Base-by-base conservation (phyloP, 2,113 vertebrate genomes). In the Carassius auratus region DNA sequence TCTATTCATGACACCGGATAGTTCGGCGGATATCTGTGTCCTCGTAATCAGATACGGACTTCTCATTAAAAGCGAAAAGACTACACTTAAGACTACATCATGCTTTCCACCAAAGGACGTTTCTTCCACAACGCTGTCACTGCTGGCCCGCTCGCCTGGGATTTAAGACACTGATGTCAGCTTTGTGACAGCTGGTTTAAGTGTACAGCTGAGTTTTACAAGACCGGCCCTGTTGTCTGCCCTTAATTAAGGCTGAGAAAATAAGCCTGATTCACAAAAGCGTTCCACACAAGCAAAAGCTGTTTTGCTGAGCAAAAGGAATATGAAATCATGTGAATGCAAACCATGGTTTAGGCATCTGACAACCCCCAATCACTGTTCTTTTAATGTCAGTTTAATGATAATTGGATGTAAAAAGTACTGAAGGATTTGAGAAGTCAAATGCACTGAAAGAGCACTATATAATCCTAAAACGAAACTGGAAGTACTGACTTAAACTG, bases 41-140 rank as follows among this genome's bases (percentile, higher is more conserved):
- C 62, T 85, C 81, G 66, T 87, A 82, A 89, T 85, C 88, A 85
- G 88, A 89, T 89, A 87, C 85, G 88, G 83, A 87, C 82, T 84
- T 79, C 83, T 85, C 83, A 87, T 87, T 89, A 87, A 89, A 86
- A 84, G 19, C 45, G 80, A 81, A 76, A 76, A 50, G 81, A 73
- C 42, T 30, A 45, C 26, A 26, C 26, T 83, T 86, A 84, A 82
- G 66, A 85, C 80, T 78, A 86, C 77, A 85, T 82, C 78, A 68
- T 82, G 83, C 81, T 89, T 86, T 76, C 69, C 48, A 81, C 77
- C 59, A 62, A 85, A 85, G 62, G 79, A 86, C 78, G 69, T 71
- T 81, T 84, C 76, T 81, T 81, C 84, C 59, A 68, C 61, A 68
- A 36, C 42, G 30, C 85, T 64, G 85, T 79, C 79, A 81, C 68